Conservation (phyloP, 2,113 vertebrate genomes). For the Oceanodroma tethys region DNA sequence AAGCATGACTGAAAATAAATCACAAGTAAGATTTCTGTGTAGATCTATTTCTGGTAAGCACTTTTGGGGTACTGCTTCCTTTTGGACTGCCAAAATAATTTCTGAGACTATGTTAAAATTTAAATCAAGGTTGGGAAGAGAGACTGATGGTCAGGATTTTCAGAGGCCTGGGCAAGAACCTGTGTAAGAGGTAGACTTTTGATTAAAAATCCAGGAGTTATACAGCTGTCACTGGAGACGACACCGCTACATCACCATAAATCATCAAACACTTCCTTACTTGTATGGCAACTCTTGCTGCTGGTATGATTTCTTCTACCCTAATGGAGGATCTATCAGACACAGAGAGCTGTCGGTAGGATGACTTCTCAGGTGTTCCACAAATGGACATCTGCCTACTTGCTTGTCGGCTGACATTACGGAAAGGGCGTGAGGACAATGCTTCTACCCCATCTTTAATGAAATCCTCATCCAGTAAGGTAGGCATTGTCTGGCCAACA, state of each 20-base stretch:
- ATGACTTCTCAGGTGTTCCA: constrained; percentile 94
- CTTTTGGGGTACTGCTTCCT: neutral
- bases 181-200: neutral
- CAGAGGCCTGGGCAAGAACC: neutral
- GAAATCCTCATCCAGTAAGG: constrained; percentile 88
- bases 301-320: constrained; percentile 97
- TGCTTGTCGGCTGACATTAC: constrained; percentile 83
- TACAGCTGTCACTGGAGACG: neutral
- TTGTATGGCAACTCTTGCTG: constrained; percentile 95
- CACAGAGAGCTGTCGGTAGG: constrained; percentile 92
- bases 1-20: neutral
- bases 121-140: neutral
- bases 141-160: neutral
- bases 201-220: neutral
- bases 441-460: constrained; percentile 88
- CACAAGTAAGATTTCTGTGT: neutral
- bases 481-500: constrained; percentile 94
- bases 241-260: neutral
- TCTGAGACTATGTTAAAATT: neutral
- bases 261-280: constrained; percentile 63
- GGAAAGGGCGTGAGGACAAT: constrained; percentile 93
- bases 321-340: constrained; percentile 96
- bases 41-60: neutral
- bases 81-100: neutral
- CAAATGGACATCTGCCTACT: constrained; percentile 93